Evolutionary conservation across 2,113 vertebrate species (phyloP).

Genomic region (Lepus timidus): DNA sequence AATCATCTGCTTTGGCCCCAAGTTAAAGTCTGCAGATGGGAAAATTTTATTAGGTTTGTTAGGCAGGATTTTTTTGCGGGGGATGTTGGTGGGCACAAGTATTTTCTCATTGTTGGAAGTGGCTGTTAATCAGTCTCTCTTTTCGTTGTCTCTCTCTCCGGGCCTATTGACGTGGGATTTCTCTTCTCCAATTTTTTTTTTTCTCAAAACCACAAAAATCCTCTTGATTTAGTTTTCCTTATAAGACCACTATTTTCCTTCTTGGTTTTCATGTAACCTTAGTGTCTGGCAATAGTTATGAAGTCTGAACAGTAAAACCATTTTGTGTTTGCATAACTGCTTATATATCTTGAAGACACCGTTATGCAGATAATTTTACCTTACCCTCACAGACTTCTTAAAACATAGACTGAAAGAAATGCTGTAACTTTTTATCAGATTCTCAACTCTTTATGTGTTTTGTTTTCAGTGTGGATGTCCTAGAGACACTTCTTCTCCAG

Average conservation of each 20-base stretch:
- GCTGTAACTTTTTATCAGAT: background rate
- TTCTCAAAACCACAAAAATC: background rate
- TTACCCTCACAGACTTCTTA: constrained; percentile 6
- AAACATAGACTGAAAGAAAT: background rate
- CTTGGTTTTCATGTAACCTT: background rate
- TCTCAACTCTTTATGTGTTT: background rate
- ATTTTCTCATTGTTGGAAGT: background rate
- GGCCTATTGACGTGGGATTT: background rate
- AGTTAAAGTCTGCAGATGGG: background rate
- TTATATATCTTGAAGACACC: background rate
- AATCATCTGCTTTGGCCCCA: background rate
- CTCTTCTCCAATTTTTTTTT: background rate
- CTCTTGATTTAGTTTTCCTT: background rate
- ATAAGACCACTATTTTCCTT: background rate
- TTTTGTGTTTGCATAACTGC: background rate
- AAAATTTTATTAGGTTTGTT: background rate
- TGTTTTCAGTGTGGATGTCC: background rate
- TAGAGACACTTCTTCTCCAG: background rate
- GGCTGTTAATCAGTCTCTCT: background rate
- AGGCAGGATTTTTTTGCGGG: background rate
- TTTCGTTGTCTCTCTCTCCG: background rate
- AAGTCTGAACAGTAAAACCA: background rate
- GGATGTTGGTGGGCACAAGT: too few relatives aligned
- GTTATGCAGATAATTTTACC: background rate
- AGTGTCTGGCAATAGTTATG: background rate